Base-by-base conservation (phyloP, 2,888 invertebrate genomes). In the Ophraella communa region DNA sequence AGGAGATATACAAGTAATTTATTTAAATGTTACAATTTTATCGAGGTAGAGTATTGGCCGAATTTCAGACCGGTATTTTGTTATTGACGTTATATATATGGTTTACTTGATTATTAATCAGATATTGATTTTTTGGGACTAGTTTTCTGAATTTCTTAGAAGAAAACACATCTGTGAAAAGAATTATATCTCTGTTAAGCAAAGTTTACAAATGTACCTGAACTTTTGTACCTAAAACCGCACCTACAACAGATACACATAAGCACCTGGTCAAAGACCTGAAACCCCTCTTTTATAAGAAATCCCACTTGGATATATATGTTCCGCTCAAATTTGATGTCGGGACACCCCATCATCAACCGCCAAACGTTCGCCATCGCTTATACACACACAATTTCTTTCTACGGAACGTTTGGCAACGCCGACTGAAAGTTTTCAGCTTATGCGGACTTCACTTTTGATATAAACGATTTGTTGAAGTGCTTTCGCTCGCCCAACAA, bases 401-500 rank as follows among this genome's bases (percentile, higher is more conserved):
- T 35, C 20, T 27, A 11, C 24, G 27, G 18, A n/a, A 7, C 65
- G 62, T 66, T 27, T 67, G 63, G 72, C 69, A 71, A 60, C 60
- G 14, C 35, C 60, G 60, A 30, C 30, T 11, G 52, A 73, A 76
- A 77, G 77, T 77, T 77, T 76, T 71, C 71, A 78, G 78, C 77
- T 77, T 76, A 21, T 70, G 65, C 52, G 73, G 78, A 78, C 63
- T 64, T 49, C 61, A 76, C 71, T 76, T 68, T 76, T 67, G 78
- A 75, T 70, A 70, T 24, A 7, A 35, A 45, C 54, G 54, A 11
- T 45, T 33, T n/a, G 35, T 30, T 35, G 27, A 42, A 51, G 54
- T 14, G 47, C 10, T 14, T 42, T 47, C 18, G 21, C 21, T 30
- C 20, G 47, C 57, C 23, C 21, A 11, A 24, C 14, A 33, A 39